Base-by-base conservation (phyloP, 2,797 vertebrate species). In the Sarcophilus harrisii region DNA sequence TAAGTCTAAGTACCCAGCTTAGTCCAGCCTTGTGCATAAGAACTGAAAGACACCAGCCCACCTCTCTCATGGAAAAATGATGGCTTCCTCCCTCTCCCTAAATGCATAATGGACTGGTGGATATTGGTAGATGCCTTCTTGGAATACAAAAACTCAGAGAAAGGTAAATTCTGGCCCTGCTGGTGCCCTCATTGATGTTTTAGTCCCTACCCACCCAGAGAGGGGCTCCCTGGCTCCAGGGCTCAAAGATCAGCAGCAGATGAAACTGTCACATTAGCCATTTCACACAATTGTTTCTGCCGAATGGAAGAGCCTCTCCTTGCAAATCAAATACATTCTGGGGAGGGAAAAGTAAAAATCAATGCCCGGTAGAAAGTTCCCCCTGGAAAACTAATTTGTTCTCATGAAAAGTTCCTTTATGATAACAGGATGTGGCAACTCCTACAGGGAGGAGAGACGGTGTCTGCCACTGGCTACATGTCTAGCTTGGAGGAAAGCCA, bases 401-500 rank as follows among this genome's bases (percentile, higher is more conserved):
- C 93, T 95, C 60, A 93, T 95, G 96, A 95, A 93, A 94, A 94
- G 57, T 96, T 95, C 96, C 93, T 94, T 96, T 94, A 91, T 94
- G 87, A 57, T 91, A 87, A 60, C 38, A 54, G 94, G 93, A 32
- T 81, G 92, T n/a, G 14, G 92, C 89, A 1, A 87, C 38, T 87
- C 73, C 21, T 87, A 45, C 38, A 45, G 38, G n/a, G 24, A 24
- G 38, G 73, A 87, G 73, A 87, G 73, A 27, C 6, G 9, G 24
- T 87, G 73, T 87, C 73, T 49, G 73, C 38, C 73, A 45, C 73
- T 49, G 73, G 38, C 73, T 87, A 10, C 21, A 87, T 24, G 73
- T 45, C 38, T 87, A 27, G 73, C 38, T 49, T 45, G 38, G 73
- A 87, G 73, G 73, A 87, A 27, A 87, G 73, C 73, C 73, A 87